Evolutionary conservation across 2,113 vertebrate genomes (phyloP), one percentile per base, ranked within the genome.

Genomic region (Oxyura jamaicensis): DNA sequence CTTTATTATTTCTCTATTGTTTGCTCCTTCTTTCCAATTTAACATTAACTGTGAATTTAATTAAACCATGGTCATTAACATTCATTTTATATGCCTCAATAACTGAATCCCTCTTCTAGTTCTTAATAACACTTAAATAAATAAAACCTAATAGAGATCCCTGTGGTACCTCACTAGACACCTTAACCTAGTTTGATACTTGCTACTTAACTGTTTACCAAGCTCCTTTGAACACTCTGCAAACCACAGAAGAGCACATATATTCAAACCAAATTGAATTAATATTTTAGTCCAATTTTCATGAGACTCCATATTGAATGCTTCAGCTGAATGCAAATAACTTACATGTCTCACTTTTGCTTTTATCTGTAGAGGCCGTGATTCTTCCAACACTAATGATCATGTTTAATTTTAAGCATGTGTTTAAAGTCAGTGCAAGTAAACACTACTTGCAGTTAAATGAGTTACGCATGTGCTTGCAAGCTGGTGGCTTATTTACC

Each of bases 41-140:
- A 78, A 5, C 44, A 74, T 95, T 90, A 97, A 71, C 41, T 76
- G 44, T 87, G 81, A 89, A 94, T 96, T 95, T 86, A 96, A 97
- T 97, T 97, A 96, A 88, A 94, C 50, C 83, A 14, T 69, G 58
- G 55, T 86, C 72, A 91, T 96, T 94, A 96, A 87, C 85, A 95
- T 96, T 95, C 52, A 87, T 68, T 93, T 92, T 78, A 92, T 72
- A 93, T 44, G 65, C 88, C 50, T 90, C 25, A 53, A 71, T 93
- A 93, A 81, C 36, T 92, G 83, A 95, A 93, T 92, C 39, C 52
- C 80, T 89, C 89, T 92, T 76, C 75, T 90, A 85, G 81, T 90
- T 93, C 76, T 88, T 97, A 95, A 96, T 96, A 95, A 95, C 81
- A 94, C 90, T 95, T 95, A 96, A 96, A 97, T 97, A 96, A 97